Base-by-base conservation (phyloP, 2,888 invertebrate genomes). In the Beris morrisii region DNA sequence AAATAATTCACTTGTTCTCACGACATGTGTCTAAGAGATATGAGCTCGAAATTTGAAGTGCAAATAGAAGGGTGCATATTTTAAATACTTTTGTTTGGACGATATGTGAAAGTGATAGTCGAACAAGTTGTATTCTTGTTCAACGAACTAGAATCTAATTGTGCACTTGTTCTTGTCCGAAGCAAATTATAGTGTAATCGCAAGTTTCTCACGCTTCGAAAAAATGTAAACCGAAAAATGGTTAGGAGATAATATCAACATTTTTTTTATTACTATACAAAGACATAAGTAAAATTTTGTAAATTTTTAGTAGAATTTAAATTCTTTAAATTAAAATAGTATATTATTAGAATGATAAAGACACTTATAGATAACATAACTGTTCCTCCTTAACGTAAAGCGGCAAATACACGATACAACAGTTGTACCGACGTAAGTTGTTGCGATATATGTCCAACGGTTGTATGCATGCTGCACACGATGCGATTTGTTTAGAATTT, bases 1-100 rank as follows among this genome's bases (percentile, higher is more conserved):
- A 31, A 52, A 61, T 61, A 61, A 61, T 61, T 38, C 67, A 67
- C 67, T 67, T 67, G 67, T 65, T 54, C 59, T 53, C 50, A 61
- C 67, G 67, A 67, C 67, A 67, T 67, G 64, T 67, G 67, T 67
- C 67, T 58, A 65, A 59, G 58, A 64, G 64, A 59, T 58, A 53
- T 64, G 65, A 50, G 54, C 38, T 54, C 59, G 64, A 64, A 45
- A 38, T 59, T 7, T 55, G 28, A 12, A 28, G 30, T 30, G 31
- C 15, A 31, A 30, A 6, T 13, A 12, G 45, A 58, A 15, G 59
- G 59, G 59, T 59, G 59, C 46, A 59, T 59, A 48, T 59, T 48
- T 59, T 59, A 28, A 59, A 30, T 30, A 6, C 11, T 38, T 38
- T 38, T 38, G 38, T 38, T 22, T 31, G 15, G 12, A 7, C 31